A percentile compares a stretch with the other conserved stretches of the same genome.
Evolutionary conservation across 2,113 vertebrate genomes (phyloP).

Genomic region (Ophiodon elongatus): DNA sequence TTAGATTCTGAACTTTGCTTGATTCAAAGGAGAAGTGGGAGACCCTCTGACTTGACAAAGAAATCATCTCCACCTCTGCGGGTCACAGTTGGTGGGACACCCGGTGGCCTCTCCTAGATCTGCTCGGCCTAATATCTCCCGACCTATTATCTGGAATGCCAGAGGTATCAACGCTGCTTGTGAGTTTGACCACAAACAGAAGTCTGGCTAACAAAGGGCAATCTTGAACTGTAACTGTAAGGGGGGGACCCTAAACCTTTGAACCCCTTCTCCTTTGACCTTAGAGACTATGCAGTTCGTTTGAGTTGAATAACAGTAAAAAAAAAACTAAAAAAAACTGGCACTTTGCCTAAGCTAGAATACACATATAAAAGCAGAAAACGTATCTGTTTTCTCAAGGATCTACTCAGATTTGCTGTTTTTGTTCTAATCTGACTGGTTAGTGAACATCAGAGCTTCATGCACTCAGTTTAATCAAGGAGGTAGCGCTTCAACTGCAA

Average conservation of each 20-base stretch:
- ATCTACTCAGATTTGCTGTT: not conserved
- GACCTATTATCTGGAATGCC: conserved; percentile 86
- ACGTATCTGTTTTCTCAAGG: not conserved
- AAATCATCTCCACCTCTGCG: conserved; percentile 74
- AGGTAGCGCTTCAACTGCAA: not conserved
- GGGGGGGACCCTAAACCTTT: not conserved
- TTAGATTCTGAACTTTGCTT: conserved; percentile 14
- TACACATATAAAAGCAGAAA: not conserved
- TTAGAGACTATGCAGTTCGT: not conserved
- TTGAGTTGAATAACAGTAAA: not conserved
- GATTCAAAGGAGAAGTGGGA: conserved; percentile 25
- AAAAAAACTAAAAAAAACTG: no score
- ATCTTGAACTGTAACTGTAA: not conserved
- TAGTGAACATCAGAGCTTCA: not conserved
- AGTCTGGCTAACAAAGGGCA: conserved; percentile 43
- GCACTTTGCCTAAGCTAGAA: not conserved
- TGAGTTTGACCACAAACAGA: conserved; percentile 71
- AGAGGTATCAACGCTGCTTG: conserved; percentile 80
- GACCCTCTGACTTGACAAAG: conserved; percentile 66
- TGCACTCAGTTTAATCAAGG: not conserved
- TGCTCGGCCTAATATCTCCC: conserved; percentile 81
- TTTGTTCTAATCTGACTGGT: not conserved
- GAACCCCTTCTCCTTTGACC: not conserved
- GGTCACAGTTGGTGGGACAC: conserved; percentile 85
- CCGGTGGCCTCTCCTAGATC: conserved; percentile 73